phyloP scores from a whole-genome alignment of 2,113 vertebrate species.

The Ophiodon elongatus region DNA sequence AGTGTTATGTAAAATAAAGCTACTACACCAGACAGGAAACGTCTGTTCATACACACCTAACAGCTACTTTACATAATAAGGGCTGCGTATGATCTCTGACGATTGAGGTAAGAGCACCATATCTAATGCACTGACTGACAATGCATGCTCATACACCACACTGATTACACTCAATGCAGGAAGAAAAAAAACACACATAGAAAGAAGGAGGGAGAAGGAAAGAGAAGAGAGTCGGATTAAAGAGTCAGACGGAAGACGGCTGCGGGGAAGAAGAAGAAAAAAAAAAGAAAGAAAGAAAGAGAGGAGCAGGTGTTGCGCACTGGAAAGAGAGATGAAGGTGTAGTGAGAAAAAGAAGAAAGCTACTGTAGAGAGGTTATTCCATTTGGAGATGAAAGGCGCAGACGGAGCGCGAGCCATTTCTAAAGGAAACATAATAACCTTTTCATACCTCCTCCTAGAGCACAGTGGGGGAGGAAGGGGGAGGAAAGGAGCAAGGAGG shows the following conservation, averaged over 20 bases:
- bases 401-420: conserved; percentile 74
- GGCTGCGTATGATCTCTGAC: conserved; percentile 26
- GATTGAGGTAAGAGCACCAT: conserved; percentile 22
- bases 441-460: conserved; percentile 78
- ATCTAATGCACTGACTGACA: conserved; percentile 34
- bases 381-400: conserved; percentile 80
- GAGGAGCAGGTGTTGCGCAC: conserved; percentile 54
- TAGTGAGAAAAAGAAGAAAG: conserved; percentile 49
- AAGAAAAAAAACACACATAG: not conserved
- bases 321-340: conserved; percentile 52
- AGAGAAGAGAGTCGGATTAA: conserved; percentile 37
- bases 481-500: not conserved
- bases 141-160: conserved; percentile 20
- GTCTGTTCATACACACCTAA: conserved; percentile 8
- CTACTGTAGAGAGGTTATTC: conserved; percentile 72
- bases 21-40: not conserved
- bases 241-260: conserved; percentile 41
- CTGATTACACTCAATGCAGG: conserved; percentile 22
- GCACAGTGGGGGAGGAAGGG: conserved; percentile 50
- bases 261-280: not conserved
- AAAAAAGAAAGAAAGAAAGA: not conserved
- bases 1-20: conserved; percentile 5
- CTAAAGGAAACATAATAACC: conserved; percentile 83
- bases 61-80: conserved; percentile 48
- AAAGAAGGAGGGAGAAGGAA: not conserved